A percentile compares a stretch with the other conserved stretches of the same genome.
These are phyloP conservation scores for Acipenser ruthenus DNA, from an alignment of 2,797 vertebrate species.

Conservation along the genomic window DNA sequence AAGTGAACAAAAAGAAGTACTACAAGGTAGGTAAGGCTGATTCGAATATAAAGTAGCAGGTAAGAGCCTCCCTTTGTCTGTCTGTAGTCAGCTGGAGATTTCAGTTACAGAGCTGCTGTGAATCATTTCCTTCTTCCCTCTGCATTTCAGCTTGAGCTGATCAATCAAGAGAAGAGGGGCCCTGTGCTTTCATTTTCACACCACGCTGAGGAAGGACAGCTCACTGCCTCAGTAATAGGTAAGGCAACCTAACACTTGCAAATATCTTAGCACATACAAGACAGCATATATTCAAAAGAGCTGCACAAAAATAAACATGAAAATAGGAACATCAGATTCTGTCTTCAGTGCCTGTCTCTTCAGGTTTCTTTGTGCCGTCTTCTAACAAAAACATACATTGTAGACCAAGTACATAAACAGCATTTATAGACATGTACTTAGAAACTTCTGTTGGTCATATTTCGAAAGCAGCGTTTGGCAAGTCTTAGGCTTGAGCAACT, in stretches of 20 bases:
- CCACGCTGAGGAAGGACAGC: slow-evolving; percentile 6
- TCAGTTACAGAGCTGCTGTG: slow-evolving; percentile 42
- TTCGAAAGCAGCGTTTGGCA: too few species aligned
- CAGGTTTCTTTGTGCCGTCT: too few species aligned
- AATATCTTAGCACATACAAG: background rate
- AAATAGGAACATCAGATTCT: too few species aligned
- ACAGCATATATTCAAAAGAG: background rate
- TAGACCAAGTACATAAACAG: too few species aligned
- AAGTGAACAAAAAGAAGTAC: too few species aligned
- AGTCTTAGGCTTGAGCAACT: too few species aligned
- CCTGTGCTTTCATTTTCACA: slow-evolving; percentile 44
- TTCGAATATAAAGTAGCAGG: background rate
- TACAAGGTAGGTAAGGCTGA: too few species aligned
- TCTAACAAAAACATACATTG: too few species aligned
- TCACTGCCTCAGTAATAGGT: background rate
- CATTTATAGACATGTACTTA: too few species aligned
- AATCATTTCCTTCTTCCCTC: slow-evolving; percentile 48
- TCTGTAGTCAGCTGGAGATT: slow-evolving; percentile 38
- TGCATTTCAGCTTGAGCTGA: slow-evolving; percentile 34
- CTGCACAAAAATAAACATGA: too few species aligned
- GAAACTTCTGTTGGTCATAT: too few species aligned
- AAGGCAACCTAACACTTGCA: background rate
- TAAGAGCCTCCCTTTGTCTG: slow-evolving; percentile 1
- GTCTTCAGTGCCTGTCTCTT: too few species aligned
- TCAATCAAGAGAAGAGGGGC: slow-evolving; percentile 34